These are phyloP conservation scores for Cerastis rubricosa DNA, from an alignment of 2,888 invertebrate species.

Conservation along the genomic window DNA sequence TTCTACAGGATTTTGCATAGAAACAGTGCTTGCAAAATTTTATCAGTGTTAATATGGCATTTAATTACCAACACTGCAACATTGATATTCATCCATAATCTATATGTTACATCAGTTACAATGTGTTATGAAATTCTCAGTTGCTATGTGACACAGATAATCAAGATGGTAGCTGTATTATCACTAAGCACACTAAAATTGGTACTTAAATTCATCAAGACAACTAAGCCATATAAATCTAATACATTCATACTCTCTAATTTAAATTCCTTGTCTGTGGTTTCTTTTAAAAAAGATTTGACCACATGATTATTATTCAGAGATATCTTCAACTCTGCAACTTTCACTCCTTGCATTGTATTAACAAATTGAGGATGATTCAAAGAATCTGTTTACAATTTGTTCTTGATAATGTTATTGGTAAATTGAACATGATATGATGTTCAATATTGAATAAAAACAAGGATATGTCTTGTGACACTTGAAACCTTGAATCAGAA, in stretches of 20 bases:
- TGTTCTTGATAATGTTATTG: conserved; percentile 30
- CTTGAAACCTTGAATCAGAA: conserved; percentile 44
- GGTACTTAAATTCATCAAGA: neutral
- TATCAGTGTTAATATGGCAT: neutral
- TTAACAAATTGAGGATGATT: conserved; percentile 27
- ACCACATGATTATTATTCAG: conserved; percentile 49
- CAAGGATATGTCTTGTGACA: conserved; percentile 58
- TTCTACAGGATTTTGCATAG: neutral
- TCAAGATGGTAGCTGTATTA: neutral
- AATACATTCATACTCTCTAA: conserved; percentile 37
- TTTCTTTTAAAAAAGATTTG: conserved; percentile 39
- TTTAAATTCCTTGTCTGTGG: conserved; percentile 38
- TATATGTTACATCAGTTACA: conserved; percentile 29
- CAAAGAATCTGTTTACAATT: conserved; percentile 23
- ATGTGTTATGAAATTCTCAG: conserved; percentile 24
- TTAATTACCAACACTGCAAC: conserved; percentile 22
- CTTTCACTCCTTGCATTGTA: conserved; percentile 54
- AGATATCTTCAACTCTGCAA: conserved; percentile 27
- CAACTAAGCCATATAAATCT: conserved; percentile 12
- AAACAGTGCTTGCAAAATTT: conserved; percentile 4
- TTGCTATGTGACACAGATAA: conserved; percentile 24
- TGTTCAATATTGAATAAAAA: conserved; percentile 47
- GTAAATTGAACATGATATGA: conserved; percentile 35
- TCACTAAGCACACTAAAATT: neutral
- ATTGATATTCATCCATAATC: conserved; percentile 26